Percentiles rank a stretch among this genome's conserved stretches.
These are phyloP conservation scores for Hedya salicella DNA, from an alignment of 2,888 invertebrate species.

Conservation along the genomic window DNA sequence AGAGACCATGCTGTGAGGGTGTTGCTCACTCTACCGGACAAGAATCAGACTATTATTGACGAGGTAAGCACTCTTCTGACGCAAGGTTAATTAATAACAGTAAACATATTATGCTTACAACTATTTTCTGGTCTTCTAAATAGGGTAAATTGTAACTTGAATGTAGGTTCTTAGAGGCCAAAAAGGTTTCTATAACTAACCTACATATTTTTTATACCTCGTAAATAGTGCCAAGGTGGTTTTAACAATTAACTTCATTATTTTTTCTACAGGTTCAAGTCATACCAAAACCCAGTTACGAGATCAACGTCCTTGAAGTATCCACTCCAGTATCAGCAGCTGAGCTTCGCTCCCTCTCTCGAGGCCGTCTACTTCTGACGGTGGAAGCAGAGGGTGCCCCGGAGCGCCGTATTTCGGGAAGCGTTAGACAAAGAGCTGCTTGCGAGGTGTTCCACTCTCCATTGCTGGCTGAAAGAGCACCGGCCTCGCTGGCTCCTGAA, in stretches of 20 bases:
- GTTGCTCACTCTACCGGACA: slow-evolving; percentile 88
- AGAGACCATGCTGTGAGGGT: slow-evolving; percentile 89
- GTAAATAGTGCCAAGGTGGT: no score
- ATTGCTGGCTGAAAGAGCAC: slow-evolving; percentile 82
- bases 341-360: slow-evolving; percentile 90
- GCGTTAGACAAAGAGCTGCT: slow-evolving; percentile 89
- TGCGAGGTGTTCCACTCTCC: slow-evolving; percentile 93
- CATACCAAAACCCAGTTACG: slow-evolving; percentile 90
- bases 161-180: no score
- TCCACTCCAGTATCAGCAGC: slow-evolving; percentile 91
- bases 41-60: slow-evolving; percentile 89
- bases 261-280: slow-evolving; percentile 80
- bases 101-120: no score
- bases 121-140: no score
- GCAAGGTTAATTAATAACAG: no score
- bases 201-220: no score
- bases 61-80: slow-evolving; percentile 81
- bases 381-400: slow-evolving; percentile 89
- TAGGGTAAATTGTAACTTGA: no score
- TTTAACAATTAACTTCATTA: not conserved
- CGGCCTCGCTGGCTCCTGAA: slow-evolving; percentile 77
- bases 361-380: slow-evolving; percentile 90
- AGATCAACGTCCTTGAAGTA: slow-evolving; percentile 91
- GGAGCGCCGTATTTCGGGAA: slow-evolving; percentile 88
- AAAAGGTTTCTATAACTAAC: no score